Conservation (phyloP, 2,888 invertebrate genomes). For the Timandra comae region DNA sequence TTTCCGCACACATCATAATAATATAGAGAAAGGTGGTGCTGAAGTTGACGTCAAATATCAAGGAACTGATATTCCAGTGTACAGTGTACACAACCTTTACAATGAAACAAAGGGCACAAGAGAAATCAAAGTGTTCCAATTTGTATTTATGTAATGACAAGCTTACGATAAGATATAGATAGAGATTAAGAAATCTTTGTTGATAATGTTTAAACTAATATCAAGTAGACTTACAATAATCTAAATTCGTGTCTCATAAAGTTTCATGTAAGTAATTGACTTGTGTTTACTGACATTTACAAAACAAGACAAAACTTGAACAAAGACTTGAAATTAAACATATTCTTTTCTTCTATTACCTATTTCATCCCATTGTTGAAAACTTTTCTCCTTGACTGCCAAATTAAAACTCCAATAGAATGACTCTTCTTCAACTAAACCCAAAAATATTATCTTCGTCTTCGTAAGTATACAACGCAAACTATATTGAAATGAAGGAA, state of each 20-base stretch:
- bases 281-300: not conserved
- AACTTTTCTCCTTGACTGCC: too few relatives aligned
- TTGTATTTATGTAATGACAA: constrained; percentile 37
- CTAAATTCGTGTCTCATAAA: too few relatives aligned
- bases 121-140: constrained; percentile 53
- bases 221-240: not conserved
- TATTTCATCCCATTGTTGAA: not conserved
- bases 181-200: not conserved
- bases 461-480: too few relatives aligned
- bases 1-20: too few relatives aligned
- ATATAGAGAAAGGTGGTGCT: too few relatives aligned
- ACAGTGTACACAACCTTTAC: constrained; percentile 4
- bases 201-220: not conserved
- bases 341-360: not conserved
- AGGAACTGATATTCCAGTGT: not conserved
- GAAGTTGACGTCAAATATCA: not conserved
- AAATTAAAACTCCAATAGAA: too few relatives aligned
- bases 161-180: not conserved
- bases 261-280: not conserved
- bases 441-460: too few relatives aligned
- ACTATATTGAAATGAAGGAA: too few relatives aligned
- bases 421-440: too few relatives aligned
- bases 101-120: constrained; percentile 42
- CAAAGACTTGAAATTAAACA: not conserved
- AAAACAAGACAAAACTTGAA: not conserved